phyloP scores from a whole-genome alignment of 2,113 vertebrate species.

The Pseudopodoces humilis region DNA sequence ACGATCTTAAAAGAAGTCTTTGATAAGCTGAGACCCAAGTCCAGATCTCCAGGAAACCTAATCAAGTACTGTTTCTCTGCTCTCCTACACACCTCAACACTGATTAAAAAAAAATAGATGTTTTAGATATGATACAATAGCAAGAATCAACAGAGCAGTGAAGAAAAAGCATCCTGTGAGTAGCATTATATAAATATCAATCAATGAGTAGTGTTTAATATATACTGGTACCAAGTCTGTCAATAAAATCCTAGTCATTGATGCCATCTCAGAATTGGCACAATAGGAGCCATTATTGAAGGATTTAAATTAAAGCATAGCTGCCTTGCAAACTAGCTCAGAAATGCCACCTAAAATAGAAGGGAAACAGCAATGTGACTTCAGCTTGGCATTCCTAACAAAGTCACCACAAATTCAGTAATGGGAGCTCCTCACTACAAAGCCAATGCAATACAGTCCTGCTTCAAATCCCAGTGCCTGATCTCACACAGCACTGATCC shows the following conservation, averaged over 20 bases:
- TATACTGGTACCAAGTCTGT: neutral
- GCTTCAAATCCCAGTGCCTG: neutral
- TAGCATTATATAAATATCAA: neutral
- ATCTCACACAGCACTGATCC: neutral
- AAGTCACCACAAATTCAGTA: neutral
- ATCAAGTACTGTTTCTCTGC: neutral
- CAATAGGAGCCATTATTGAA: neutral
- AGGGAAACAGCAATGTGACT: neutral
- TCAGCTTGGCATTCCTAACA: neutral
- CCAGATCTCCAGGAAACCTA: conserved; percentile 42
- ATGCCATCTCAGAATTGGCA: neutral
- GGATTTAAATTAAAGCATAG: neutral
- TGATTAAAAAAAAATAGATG: conserved; percentile 6
- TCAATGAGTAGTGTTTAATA: neutral
- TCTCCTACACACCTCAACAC: neutral
- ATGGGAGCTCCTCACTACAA: neutral
- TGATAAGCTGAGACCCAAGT: neutral
- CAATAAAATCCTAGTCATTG: neutral
- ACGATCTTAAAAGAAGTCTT: neutral
- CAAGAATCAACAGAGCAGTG: neutral
- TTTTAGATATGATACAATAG: neutral
- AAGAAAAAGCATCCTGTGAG: neutral
- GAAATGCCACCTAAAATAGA: neutral
- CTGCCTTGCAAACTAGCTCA: neutral
- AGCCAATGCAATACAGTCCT: neutral